Evolutionary conservation across 2,797 vertebrate species (phyloP).

Genomic region (Coendou prehensilis): DNA sequence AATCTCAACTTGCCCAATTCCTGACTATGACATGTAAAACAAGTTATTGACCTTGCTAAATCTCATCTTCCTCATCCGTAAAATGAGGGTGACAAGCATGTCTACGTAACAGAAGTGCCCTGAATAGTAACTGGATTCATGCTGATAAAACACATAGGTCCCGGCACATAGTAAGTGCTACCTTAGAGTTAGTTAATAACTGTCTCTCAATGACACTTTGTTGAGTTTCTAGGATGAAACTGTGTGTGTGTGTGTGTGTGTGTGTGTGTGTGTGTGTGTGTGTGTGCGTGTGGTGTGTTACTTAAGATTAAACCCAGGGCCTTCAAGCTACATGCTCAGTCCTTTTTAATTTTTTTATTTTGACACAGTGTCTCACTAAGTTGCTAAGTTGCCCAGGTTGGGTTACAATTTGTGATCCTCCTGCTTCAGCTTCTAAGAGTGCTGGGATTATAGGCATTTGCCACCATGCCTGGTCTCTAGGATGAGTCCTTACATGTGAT

Average conservation of each 20-base stretch:
- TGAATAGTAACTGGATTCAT: conserved; percentile 23
- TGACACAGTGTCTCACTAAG: background rate
- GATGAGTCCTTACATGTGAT: background rate
- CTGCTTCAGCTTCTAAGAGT: background rate
- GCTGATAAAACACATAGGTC: background rate
- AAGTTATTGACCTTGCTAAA: background rate
- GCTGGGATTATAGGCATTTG: background rate
- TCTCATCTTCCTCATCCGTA: background rate
- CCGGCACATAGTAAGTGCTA: background rate
- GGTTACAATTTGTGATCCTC: background rate
- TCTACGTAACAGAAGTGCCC: background rate
- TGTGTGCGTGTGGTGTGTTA: background rate
- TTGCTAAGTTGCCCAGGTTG: background rate
- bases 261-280: background rate
- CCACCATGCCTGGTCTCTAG: background rate
- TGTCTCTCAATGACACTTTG: background rate
- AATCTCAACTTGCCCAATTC: conserved; percentile 14
- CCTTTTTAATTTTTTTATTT: background rate
- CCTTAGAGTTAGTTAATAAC: background rate
- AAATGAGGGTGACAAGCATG: background rate
- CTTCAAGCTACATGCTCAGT: background rate
- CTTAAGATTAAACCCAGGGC: background rate
- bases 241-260: background rate
- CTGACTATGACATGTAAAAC: background rate
- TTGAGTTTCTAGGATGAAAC: background rate